Evolutionary conservation across 2,888 invertebrate genomes (phyloP).

Genomic region (Automeris io): DNA sequence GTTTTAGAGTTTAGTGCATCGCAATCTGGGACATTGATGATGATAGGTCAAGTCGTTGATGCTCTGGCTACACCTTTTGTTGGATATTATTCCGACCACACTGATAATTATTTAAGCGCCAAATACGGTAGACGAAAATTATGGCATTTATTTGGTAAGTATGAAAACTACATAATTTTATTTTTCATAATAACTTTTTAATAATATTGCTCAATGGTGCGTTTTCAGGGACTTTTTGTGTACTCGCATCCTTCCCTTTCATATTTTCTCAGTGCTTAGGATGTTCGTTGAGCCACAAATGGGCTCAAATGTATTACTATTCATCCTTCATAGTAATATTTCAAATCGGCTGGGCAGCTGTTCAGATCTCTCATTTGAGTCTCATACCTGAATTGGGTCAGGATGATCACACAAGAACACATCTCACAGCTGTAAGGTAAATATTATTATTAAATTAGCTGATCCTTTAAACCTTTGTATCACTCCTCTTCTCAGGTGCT

Average conservation of each 20-base stretch:
- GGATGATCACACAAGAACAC: slow-evolving; percentile 84
- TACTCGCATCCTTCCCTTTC: slow-evolving; percentile 89
- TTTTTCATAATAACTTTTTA: background rate
- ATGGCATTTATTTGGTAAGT: slow-evolving; percentile 92
- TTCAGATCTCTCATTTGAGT: slow-evolving; percentile 93
- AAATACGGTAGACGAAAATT: slow-evolving; percentile 89
- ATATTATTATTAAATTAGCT: slow-evolving; percentile 9
- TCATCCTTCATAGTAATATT: slow-evolving; percentile 87
- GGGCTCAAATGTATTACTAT: slow-evolving; percentile 86
- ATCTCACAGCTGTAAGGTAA: slow-evolving; percentile 86
- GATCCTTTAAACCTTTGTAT: too few relatives aligned
- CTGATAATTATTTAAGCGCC: slow-evolving; percentile 79
- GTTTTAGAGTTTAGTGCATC: slow-evolving; percentile 75
- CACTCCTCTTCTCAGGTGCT: too few relatives aligned
- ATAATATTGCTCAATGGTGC: background rate
- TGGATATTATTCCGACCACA: slow-evolving; percentile 88
- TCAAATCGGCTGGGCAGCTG: slow-evolving; percentile 95
- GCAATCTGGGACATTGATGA: slow-evolving; percentile 80
- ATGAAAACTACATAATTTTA: slow-evolving; percentile 6
- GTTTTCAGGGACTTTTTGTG: slow-evolving; percentile 84
- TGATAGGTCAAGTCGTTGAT: slow-evolving; percentile 91
- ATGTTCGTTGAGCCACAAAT: slow-evolving; percentile 79
- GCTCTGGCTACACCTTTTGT: slow-evolving; percentile 92
- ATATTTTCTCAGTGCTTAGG: slow-evolving; percentile 87
- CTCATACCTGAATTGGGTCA: slow-evolving; percentile 89